Evolutionary conservation across 2,113 vertebrate species (phyloP), one percentile per base, ranked within the genome.

Genomic region (Suncus etruscus): DNA sequence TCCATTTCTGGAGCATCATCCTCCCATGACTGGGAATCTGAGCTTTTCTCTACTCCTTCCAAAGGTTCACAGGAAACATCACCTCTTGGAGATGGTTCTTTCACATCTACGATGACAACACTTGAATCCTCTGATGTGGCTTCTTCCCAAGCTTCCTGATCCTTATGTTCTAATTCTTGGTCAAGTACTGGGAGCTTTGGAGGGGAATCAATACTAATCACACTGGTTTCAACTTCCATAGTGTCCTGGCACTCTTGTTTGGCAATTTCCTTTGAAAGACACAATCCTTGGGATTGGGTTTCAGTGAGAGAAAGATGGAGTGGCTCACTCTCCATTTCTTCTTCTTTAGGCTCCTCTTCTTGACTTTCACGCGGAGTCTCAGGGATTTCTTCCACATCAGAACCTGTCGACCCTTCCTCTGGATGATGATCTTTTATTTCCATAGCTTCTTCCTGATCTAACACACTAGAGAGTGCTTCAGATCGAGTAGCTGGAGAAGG

Each of bases 291-390:
- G 83, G 96, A 94, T 85, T 91, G 92, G 0, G 72, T 94, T 82
- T 20, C 6, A 74, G 92, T 94, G 84, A 95, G 90, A 75, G 94
- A 95, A 65, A 95, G 95, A 25, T 95, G 96, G 51, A 97, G 83
- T 8, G 93, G 73, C 47, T 90, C 8, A 4, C 27, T 78, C 16
- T 87, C 93, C 66, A 32, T 82, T 29, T 84, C 89, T 90, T 94
- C 96, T 85, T 96, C 96, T 73, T 92, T 94, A 75, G 95, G 75
- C 66, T 95, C 78, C 25, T 97, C 94, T 89, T 85, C 92, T 82
- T 95, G 97, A 73, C 96, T 97, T 81, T 97, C 97, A 97, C 94
- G 96, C 0, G 96, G 97, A 68, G 96, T 98, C 95, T 98, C 97
- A 63, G 97, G 97, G 89, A 98, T 80, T 93, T 96, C 95, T 86